These are phyloP conservation scores for Atta cephalotes DNA, from an alignment of 1,140 invertebrate genomes.

Conservation along the genomic window DNA sequence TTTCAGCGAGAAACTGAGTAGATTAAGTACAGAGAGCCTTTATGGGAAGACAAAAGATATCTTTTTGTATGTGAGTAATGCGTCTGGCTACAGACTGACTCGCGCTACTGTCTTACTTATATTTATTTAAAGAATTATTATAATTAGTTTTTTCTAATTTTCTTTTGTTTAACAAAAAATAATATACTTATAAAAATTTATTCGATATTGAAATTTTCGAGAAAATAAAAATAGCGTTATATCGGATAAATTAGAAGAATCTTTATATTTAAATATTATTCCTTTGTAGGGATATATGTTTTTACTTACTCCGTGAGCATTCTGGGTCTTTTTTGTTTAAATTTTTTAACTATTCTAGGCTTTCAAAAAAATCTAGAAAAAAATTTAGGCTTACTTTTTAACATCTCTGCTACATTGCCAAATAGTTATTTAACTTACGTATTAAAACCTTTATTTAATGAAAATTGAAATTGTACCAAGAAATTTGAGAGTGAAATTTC, in stretches of 20 bases:
- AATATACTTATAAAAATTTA: background rate
- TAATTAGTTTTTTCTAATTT: background rate
- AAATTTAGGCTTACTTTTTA: no score
- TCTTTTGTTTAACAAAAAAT: background rate
- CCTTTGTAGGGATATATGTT: background rate
- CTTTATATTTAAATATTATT: background rate
- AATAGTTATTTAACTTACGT: no score
- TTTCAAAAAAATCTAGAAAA: no score
- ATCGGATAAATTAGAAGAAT: background rate
- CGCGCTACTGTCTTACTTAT: constrained; percentile 57
- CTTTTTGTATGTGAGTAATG: background rate
- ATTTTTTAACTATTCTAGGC: no score
- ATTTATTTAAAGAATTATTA: constrained; percentile 4
- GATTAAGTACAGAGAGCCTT: background rate
- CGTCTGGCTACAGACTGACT: constrained; percentile 65
- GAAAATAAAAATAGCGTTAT: background rate
- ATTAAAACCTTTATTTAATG: no score
- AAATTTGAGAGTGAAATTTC: no score
- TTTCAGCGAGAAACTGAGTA: background rate
- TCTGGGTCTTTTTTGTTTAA: no score
- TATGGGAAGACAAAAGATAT: background rate
- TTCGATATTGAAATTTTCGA: background rate
- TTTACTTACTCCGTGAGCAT: no score
- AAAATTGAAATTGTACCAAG: no score
- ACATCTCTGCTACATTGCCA: no score